These are phyloP conservation scores for Acyrthosiphon pisum DNA, from an alignment of 1,140 invertebrate genomes.

Conservation along the genomic window DNA sequence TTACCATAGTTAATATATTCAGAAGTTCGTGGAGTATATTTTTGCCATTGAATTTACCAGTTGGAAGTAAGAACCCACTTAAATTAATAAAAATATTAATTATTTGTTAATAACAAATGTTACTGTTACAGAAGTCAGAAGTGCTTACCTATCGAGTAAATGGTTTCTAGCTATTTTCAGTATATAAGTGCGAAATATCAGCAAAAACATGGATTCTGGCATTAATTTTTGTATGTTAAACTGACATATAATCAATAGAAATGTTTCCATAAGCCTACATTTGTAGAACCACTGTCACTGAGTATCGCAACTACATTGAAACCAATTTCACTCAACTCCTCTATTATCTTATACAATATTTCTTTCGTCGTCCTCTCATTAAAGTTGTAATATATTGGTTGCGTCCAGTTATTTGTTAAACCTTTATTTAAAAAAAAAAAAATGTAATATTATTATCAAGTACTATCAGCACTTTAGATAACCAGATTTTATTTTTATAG, in stretches of 20 bases:
- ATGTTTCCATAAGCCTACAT: background rate
- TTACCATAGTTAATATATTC: background rate
- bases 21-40: background rate
- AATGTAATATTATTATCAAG: background rate
- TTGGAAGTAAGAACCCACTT: background rate
- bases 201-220: background rate
- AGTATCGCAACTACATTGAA: background rate
- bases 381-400: background rate
- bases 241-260: background rate
- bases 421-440: background rate
- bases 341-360: background rate
- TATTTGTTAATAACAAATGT: background rate
- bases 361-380: background rate
- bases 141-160: background rate
- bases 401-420: background rate
- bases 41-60: slow-evolving; percentile 18
- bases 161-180: slow-evolving; percentile 5
- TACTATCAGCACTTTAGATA: no score
- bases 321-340: background rate
- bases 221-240: background rate
- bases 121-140: background rate
- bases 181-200: background rate
- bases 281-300: background rate
- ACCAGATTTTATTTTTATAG: no score
- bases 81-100: background rate